phyloP scores from a whole-genome alignment of 2,797 vertebrate genomes.

The Lophotriccus pileatus region DNA sequence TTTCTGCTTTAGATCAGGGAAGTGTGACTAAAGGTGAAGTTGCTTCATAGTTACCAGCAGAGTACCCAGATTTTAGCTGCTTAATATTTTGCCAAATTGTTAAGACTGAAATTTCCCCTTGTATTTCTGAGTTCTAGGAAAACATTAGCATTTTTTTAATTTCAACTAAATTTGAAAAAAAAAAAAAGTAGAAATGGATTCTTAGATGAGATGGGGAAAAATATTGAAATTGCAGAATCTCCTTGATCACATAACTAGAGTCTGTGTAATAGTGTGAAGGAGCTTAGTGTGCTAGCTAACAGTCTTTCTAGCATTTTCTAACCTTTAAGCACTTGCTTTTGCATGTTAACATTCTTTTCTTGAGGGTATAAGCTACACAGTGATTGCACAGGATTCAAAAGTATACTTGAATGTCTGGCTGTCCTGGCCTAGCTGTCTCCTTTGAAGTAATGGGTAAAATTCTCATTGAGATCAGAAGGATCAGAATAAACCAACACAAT shows the following conservation, averaged over 20 bases:
- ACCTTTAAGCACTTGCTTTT: background rate
- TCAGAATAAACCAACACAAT: background rate
- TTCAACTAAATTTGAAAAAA: background rate
- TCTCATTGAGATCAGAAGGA: background rate
- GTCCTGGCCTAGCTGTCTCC: background rate
- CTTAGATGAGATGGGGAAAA: background rate
- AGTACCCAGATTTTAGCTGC: background rate
- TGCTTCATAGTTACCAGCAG: background rate
- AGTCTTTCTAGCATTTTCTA: background rate
- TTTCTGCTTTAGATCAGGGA: background rate
- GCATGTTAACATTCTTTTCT: background rate
- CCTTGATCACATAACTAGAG: background rate
- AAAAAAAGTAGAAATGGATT: background rate
- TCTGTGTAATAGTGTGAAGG: background rate
- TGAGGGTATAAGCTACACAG: background rate
- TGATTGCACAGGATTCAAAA: background rate
- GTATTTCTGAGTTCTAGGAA: background rate
- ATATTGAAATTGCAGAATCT: background rate
- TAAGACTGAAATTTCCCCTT: background rate
- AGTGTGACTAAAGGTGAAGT: background rate
- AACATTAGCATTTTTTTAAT: background rate
- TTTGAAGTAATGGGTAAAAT: background rate
- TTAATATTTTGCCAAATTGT: background rate
- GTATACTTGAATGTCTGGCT: too few relatives aligned
- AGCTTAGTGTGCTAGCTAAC: background rate